These are phyloP conservation scores for Denticeps clupeoides DNA, from an alignment of 2,797 vertebrate species.

Conservation along the genomic window DNA sequence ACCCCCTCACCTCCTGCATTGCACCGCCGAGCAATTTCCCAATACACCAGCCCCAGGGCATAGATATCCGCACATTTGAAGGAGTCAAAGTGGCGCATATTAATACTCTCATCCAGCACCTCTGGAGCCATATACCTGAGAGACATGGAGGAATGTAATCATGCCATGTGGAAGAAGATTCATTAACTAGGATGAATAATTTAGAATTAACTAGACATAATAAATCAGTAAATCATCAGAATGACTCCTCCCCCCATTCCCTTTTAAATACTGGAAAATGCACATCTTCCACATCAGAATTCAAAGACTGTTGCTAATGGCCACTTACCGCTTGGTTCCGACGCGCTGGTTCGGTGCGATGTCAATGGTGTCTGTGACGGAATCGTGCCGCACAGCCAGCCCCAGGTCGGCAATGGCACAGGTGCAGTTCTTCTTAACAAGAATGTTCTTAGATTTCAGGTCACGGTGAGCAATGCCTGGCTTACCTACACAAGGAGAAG, in stretches of 20 bases:
- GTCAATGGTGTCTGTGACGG: constrained; percentile 82
- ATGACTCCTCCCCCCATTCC: too few relatives aligned
- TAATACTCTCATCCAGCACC: constrained; percentile 89
- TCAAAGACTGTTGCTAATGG: neutral
- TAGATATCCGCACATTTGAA: constrained; percentile 96
- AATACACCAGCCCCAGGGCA: constrained; percentile 85
- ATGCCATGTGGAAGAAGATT: too few relatives aligned
- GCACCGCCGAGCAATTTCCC: constrained; percentile 89
- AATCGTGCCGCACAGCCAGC: constrained; percentile 84
- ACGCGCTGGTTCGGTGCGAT: constrained; percentile 91
- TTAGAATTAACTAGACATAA: too few relatives aligned
- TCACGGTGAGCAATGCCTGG: constrained; percentile 92
- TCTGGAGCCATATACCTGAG: constrained; percentile 93
- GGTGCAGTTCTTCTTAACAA: constrained; percentile 89
- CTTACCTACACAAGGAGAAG: constrained; percentile 60
- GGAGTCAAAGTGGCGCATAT: constrained; percentile 93
- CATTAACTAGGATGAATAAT: too few relatives aligned
- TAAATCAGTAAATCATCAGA: too few relatives aligned
- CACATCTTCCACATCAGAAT: too few relatives aligned
- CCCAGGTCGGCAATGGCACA: constrained; percentile 91
- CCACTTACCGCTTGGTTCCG: constrained; percentile 78
- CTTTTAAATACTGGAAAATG: too few relatives aligned
- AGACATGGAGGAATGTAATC: too few relatives aligned
- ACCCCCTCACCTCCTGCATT: constrained; percentile 74
- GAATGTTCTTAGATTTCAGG: constrained; percentile 90